Base-by-base conservation (phyloP, 1,140 invertebrate species). In the Drosophila trapezifrons region DNA sequence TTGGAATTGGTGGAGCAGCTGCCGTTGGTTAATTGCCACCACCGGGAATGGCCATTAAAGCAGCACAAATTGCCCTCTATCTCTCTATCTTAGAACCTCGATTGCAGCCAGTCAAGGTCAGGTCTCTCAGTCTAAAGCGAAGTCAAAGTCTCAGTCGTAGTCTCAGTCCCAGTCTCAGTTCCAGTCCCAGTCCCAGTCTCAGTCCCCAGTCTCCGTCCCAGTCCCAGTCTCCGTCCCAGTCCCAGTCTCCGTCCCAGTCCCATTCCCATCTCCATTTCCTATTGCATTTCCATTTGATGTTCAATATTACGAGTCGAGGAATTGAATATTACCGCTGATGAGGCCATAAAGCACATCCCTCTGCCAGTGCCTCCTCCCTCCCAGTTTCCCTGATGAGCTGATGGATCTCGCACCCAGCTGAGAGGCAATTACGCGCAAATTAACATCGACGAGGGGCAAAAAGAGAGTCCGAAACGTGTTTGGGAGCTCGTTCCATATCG, bases 11-110 rank as follows among this genome's bases (percentile, higher is more conserved):
- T 83, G 59, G 40, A 85, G 77, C 81, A 85, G 81, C 82, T 85
- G 78, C 55, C 81, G 65, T 75, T 75, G 15, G 64, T 86, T 85
- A 85, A 86, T 86, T 86, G 78, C 81, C 32, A 78, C 81, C 32
- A 29, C 70, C 71, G 67, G 78, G 78, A 77, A 84, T 80, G 72
- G 65, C 15, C 67, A 72, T 70, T 49, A 58, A 59, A 71, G 32
- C 25, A 27, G 51, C 27, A 37, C 43, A 49, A 58, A 72, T 58
- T 49, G 52, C 25, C 29, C 60, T n/a, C 27, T 27, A 42, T 42
- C 20, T 47, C 37, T 35, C 47, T 72, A 58, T 71, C 25, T 59
- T 54, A 37, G 51, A 54, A 22, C 51, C 51, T 37, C 51, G 18
- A 54, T 37, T 22, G 51, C 32, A 22, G 13, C 8, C 51, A 37